Base-by-base conservation (phyloP, 2,113 vertebrate genomes). In the Gavialis gangeticus region DNA sequence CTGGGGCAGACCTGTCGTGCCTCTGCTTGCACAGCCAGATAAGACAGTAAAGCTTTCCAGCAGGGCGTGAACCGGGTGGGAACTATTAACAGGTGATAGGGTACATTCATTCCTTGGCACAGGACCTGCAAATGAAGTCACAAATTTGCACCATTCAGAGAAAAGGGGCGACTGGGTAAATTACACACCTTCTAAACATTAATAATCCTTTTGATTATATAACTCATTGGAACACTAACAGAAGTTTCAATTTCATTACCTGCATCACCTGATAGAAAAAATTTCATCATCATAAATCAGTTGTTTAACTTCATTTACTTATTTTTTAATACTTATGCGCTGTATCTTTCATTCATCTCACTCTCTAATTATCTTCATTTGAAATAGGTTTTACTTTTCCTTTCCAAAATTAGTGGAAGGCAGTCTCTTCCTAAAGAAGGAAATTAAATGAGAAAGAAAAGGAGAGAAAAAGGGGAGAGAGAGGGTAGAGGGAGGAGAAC, bases 11-110 rank as follows among this genome's bases (percentile, higher is more conserved):
- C 93, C 96, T 2, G 90, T 96, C 1, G 99, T 99, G 95, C 98
- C 99, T 79, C 98, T 97, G 97, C 99, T 99, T 37, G 99, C 99
- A 54, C 99, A 99, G 94, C 99, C 99, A 0, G 99, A 99, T 85
- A 99, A 87, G 75, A 98, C 98, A 0, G 98, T 99, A 97, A 99
- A 99, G 96, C 98, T 99, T 97, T 98, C 99, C 94, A 98, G 18
- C 67, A 98, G 83, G 73, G 99, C 99, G 95, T 99, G 99, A 91
- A 99, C 99, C 0, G 99, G 99, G 90, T 99, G 99, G 0, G 98
- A 98, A 60, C 79, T 95, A 12, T 98, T 99, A n/a, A 99, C 98
- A 1, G 99, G 98, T 0, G 97, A 98, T 96, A 99, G 96, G 83
- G 98, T 98, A 96, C 99, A 99, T 1, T 97, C 98, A 71, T 95